Percentiles rank a stretch among this genome's conserved stretches.
phyloP scores from a whole-genome alignment of 2,888 invertebrate species.

The Rosalia funebris region DNA sequence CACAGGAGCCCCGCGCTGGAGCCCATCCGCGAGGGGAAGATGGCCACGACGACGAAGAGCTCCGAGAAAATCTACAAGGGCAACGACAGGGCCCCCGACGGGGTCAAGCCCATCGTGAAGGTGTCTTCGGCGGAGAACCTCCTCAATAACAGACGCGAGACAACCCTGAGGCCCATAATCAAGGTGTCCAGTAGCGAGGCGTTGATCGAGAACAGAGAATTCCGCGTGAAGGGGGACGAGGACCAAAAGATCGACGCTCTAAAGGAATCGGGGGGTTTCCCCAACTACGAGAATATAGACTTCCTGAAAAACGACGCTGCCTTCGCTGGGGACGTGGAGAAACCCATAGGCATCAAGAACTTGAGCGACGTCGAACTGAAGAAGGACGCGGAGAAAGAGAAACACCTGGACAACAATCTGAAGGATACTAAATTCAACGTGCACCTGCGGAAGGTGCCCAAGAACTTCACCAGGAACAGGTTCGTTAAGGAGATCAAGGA shows the following conservation, averaged over 20 bases:
- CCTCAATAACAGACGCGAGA: slow-evolving; percentile 36
- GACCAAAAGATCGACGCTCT: slow-evolving; percentile 20
- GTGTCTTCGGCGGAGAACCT: slow-evolving; percentile 52
- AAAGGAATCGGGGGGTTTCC: slow-evolving; percentile 39
- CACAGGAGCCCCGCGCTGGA: slow-evolving; percentile 65
- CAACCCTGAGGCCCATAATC: slow-evolving; percentile 48
- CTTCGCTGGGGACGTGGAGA: slow-evolving; percentile 47
- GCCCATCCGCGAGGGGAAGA: slow-evolving; percentile 68
- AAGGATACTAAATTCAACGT: slow-evolving; percentile 49
- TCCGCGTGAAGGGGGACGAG: slow-evolving; percentile 23
- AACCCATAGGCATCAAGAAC: slow-evolving; percentile 47
- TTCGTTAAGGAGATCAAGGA: slow-evolving; percentile 52
- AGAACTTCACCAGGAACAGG: slow-evolving; percentile 61
- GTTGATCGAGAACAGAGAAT: slow-evolving; percentile 26
- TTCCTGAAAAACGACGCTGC: slow-evolving; percentile 58
- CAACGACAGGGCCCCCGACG: slow-evolving; percentile 41
- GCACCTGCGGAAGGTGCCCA: slow-evolving; percentile 58
- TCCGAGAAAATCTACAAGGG: slow-evolving; percentile 37
- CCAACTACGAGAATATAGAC: slow-evolving; percentile 59
- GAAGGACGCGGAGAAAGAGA: slow-evolving; percentile 15
- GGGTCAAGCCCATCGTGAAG: slow-evolving; percentile 51
- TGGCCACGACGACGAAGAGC: slow-evolving; percentile 39
- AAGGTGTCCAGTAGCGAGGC: slow-evolving; percentile 48
- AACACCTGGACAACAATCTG: slow-evolving; percentile 46
- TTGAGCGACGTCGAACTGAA: slow-evolving; percentile 34